Conservation (phyloP, 2,797 vertebrate species). For the Platyrinchus mystaceus region DNA sequence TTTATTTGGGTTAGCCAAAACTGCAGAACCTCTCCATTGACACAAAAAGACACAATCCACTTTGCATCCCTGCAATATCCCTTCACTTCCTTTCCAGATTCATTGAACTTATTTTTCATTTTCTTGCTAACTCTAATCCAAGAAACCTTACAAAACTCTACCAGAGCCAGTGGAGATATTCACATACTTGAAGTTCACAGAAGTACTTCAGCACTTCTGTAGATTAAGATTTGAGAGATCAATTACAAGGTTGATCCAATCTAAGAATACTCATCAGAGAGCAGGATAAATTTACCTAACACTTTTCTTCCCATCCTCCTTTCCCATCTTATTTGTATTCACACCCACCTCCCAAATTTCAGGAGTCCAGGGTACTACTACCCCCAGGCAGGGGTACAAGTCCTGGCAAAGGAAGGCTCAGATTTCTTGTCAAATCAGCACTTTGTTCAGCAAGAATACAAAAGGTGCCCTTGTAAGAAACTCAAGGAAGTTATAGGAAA, state of each 20-base stretch:
- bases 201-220: not conserved
- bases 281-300: not conserved
- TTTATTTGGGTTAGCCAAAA: not conserved
- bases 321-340: not conserved
- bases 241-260: not conserved
- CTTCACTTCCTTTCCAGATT: not conserved
- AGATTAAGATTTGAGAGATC: not conserved
- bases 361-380: not conserved
- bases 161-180: not conserved
- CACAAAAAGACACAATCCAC: not conserved
- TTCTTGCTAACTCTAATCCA: not conserved
- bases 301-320: not conserved
- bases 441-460: not conserved
- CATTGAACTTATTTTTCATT: not conserved
- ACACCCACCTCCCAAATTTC: not conserved
- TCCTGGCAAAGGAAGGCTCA: not conserved
- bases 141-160: not conserved
- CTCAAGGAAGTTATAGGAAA: not conserved
- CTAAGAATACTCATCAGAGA: not conserved
- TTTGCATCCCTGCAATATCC: not conserved
- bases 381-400: not conserved
- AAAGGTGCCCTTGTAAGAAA: not conserved
- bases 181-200: not conserved
- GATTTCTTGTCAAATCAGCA: not conserved
- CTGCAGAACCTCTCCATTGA: not conserved